Evolutionary conservation across 2,888 invertebrate species (phyloP), one percentile per base, ranked within the genome.

Genomic region (Lasioglossum leucozonium): DNA sequence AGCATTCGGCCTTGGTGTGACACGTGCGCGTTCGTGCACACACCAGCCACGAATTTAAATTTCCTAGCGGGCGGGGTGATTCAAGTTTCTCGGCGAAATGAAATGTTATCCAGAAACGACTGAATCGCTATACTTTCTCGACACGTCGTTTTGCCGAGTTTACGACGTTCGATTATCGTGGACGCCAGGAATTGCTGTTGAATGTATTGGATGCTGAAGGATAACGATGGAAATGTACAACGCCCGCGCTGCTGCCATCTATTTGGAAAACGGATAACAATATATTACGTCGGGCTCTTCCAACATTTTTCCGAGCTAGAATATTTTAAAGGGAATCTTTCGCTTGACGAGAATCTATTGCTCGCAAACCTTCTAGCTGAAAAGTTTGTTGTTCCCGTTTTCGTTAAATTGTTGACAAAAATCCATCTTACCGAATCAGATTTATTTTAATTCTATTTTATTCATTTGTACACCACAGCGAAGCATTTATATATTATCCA

Each of bases 21-120:
- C 34, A 22, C 18, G 18, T 34, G 34, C 4, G 37, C 4, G 37
- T 37, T 37, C 55, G 44, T 44, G 76, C 44, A 58, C 44, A 58
- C 34, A 13, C 58, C 30, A 58, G 58, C n/a, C 37, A 11, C 16
- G 30, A 51, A 22, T 34, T 74, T 69, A 82, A 82, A 74, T 65
- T 72, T 62, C 58, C 42, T 30, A 18, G 8, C 26, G 51, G 22
- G n/a, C n/a, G n/a, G 55, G 62, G 80, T 80, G 79, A 82, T 79
- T 75, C 71, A 37, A 26, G 22, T 71, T 47, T 34, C 16, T 16
- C 4, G 30, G 47, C 40, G 22, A 40, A n/a, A 51, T 69, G 69
- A 69, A 69, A 40, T 34, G 47, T 69, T 37, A 42, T 30, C 65
- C 11, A 30, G 40, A 47, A 47, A 34, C 22, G 44, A 37, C 42